Evolutionary conservation across 2,888 invertebrate species (phyloP).

Genomic region (Meiosimyza platycephala): DNA sequence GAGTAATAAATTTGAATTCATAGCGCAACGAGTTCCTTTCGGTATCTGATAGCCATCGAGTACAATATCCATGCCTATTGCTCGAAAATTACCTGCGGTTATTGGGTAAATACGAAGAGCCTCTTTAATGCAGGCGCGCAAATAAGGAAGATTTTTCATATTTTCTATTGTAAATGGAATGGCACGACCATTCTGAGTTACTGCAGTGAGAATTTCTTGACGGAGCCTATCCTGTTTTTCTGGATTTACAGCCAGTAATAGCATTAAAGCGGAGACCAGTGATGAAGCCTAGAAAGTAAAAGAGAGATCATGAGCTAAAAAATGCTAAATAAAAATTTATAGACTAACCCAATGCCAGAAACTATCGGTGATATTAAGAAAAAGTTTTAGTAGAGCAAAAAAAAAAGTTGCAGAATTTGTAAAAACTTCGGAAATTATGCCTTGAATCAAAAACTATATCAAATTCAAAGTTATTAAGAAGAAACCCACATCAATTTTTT

Average conservation of each 20-base stretch:
- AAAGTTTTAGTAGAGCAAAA: no score
- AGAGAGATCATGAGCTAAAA: not conserved
- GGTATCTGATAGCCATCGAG: conserved; percentile 76
- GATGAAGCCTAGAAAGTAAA: conserved; percentile 59
- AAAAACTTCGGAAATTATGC: conserved; percentile 46
- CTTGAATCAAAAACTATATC: not conserved
- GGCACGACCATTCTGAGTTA: conserved; percentile 60
- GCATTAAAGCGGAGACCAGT: conserved; percentile 53
- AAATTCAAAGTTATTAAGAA: not conserved
- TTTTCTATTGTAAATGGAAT: conserved; percentile 66
- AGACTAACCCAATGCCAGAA: no score
- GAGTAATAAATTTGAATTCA: conserved; percentile 75
- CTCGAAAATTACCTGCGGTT: conserved; percentile 72
- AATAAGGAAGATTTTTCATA: conserved; percentile 71
- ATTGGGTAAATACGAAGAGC: conserved; percentile 74
- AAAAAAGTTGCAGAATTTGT: no score
- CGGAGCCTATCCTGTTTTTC: conserved; percentile 75
- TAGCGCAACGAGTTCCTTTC: conserved; percentile 76
- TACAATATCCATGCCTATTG: conserved; percentile 71
- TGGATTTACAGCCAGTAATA: conserved; percentile 72
- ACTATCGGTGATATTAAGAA: no score
- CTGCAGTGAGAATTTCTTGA: conserved; percentile 69
- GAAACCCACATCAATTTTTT: conserved; percentile 45
- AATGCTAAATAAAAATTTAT: not conserved
- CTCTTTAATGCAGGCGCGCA: conserved; percentile 82